A percentile compares a stretch with the other conserved stretches of the same genome.
Evolutionary conservation across 2,888 invertebrate species (phyloP).

Genomic region (Rhagonycha lutea): DNA sequence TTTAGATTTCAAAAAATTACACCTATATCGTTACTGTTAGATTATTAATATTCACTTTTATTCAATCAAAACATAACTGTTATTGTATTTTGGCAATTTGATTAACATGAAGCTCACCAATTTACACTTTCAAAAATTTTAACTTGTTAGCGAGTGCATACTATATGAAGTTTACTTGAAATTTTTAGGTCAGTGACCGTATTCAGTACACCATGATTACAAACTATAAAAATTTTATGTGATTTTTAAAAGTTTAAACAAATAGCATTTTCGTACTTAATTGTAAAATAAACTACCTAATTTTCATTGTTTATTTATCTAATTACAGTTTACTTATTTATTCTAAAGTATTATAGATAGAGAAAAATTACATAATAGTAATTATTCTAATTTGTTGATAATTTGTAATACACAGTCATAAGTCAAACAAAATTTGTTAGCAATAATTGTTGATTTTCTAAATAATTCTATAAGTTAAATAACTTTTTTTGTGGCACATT

Average conservation of each 20-base stretch:
- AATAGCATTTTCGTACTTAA: background rate
- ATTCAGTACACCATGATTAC: background rate
- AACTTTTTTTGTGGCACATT: too few species aligned
- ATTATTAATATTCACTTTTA: constrained; percentile 15
- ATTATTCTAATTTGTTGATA: background rate
- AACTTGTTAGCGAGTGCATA: background rate
- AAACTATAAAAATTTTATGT: background rate
- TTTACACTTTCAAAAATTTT: background rate
- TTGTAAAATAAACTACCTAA: background rate
- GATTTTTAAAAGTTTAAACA: background rate
- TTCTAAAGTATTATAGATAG: background rate
- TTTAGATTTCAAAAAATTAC: constrained; percentile 18
- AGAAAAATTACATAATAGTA: background rate
- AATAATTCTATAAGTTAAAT: too few species aligned
- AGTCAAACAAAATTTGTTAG: too few species aligned
- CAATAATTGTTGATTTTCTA: too few species aligned
- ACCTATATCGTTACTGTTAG: constrained; percentile 10
- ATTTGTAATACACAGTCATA: background rate
- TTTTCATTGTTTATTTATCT: background rate
- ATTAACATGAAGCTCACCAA: background rate
- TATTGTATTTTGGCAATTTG: constrained; percentile 4
- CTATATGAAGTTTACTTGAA: background rate
- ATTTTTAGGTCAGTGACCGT: constrained; percentile 14
- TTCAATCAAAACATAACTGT: background rate
- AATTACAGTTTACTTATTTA: background rate